phyloP scores from a whole-genome alignment of 2,797 vertebrate species.

The Coracias cyanogaster region DNA sequence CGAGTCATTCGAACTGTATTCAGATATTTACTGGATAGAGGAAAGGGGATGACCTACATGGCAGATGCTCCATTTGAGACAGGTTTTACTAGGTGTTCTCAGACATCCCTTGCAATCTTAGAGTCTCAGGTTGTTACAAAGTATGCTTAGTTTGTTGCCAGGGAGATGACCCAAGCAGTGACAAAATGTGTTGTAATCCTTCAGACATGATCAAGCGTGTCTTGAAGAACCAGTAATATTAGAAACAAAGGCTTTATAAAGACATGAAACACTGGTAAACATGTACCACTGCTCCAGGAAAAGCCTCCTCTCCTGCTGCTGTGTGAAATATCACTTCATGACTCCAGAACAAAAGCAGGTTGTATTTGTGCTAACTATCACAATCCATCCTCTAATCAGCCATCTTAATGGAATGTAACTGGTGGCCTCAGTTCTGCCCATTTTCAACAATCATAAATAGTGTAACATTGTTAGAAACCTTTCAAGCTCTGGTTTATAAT shows the following conservation, averaged over 20 bases:
- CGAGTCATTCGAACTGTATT: not conserved
- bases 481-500: not conserved
- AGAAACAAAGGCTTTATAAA: conserved; percentile 18
- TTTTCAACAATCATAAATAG: not conserved
- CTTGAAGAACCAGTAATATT: conserved; percentile 71
- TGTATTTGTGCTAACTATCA: not conserved
- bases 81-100: conserved; percentile 28
- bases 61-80: not conserved
- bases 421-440: not conserved
- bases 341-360: not conserved
- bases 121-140: conserved; percentile 18
- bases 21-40: not conserved
- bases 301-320: not conserved
- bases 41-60: not conserved
- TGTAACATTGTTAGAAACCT: not conserved
- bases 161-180: conserved; percentile 55
- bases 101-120: not conserved
- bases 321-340: not conserved
- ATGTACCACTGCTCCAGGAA: not conserved
- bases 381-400: not conserved
- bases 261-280: conserved; percentile 9
- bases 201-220: conserved; percentile 46
- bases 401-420: not conserved
- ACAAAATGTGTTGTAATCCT: conserved; percentile 30
- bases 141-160: conserved; percentile 29